phyloP scores from a whole-genome alignment of 2,113 vertebrate genomes.

The Phaethon lepturus region DNA sequence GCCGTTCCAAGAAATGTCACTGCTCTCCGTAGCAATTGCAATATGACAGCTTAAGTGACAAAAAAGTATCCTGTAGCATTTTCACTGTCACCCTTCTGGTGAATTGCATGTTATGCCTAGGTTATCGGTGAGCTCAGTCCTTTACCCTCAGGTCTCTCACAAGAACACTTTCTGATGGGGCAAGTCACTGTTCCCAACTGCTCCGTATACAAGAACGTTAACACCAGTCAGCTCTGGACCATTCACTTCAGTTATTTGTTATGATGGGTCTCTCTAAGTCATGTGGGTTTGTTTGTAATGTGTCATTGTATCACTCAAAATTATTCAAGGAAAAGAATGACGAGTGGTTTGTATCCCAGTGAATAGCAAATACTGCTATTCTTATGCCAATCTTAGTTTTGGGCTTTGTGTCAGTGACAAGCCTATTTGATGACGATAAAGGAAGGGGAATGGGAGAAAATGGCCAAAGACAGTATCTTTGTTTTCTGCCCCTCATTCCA shows the following conservation, averaged over 20 bases:
- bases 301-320: background rate
- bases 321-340: background rate
- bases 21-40: background rate
- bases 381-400: background rate
- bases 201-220: background rate
- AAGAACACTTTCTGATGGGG: background rate
- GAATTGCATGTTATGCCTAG: accelerated
- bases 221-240: background rate
- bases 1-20: background rate
- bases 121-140: background rate
- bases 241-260: background rate
- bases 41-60: background rate
- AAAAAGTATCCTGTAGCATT: background rate
- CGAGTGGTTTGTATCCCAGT: background rate
- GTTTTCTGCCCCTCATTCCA: background rate
- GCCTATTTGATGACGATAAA: background rate
- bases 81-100: background rate
- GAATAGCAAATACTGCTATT: constrained; percentile 6
- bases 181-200: background rate
- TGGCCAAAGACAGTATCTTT: background rate
- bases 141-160: background rate
- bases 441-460: background rate
- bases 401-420: constrained; percentile 39
- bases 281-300: background rate
- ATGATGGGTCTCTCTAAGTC: background rate